phyloP scores from a whole-genome alignment of 2,113 vertebrate genomes.

The Benitochromis conjunctus region DNA sequence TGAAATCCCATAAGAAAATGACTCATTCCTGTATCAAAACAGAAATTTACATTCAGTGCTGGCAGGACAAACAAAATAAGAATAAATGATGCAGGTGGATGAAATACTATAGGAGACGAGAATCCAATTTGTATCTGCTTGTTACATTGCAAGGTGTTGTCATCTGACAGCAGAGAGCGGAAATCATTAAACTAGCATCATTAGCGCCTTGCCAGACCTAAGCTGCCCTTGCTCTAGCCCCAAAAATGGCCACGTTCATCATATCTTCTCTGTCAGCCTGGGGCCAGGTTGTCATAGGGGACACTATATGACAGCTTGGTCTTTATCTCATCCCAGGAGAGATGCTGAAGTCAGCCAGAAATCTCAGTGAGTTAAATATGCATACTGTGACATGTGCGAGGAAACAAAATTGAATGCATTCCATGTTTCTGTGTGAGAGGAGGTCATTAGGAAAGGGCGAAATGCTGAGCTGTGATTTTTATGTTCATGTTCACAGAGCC shows the following conservation, averaged over 20 bases:
- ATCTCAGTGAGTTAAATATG: conserved; percentile 17
- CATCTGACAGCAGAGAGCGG: not conserved
- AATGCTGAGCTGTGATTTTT: conserved; percentile 33
- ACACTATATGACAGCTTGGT: conserved; percentile 38
- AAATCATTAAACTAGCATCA: conserved; percentile 13
- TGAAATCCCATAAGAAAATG: not conserved
- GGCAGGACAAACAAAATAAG: not conserved
- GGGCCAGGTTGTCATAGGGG: conserved; percentile 31
- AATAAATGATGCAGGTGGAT: not conserved
- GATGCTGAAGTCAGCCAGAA: conserved; percentile 56
- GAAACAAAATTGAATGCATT: conserved; percentile 6
- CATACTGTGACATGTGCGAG: conserved; percentile 14
- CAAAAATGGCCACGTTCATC: conserved; percentile 33
- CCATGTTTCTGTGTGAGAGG: conserved; percentile 6
- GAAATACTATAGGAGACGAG: not conserved
- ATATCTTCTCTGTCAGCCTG: conserved; percentile 34
- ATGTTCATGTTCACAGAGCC: not conserved
- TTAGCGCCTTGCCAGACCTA: conserved; percentile 5
- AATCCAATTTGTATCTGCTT: not conserved
- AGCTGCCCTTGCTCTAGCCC: conserved; percentile 3
- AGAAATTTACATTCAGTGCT: not conserved
- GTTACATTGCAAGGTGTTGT: not conserved
- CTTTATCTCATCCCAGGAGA: conserved; percentile 41
- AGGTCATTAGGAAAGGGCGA: not conserved
- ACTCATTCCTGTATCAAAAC: not conserved